Base-by-base conservation (phyloP, 1,140 invertebrate species). In the Bombus impatiens region DNA sequence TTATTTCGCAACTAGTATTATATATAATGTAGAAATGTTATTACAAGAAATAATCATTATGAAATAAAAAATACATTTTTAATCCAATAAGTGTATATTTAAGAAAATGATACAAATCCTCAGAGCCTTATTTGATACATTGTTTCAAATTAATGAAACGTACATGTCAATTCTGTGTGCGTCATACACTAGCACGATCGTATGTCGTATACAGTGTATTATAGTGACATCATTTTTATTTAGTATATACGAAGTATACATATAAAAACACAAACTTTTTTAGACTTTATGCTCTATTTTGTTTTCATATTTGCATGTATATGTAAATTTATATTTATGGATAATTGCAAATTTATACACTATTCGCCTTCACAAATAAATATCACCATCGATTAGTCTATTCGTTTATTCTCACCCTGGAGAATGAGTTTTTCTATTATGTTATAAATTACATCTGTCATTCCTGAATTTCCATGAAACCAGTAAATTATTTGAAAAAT, bases 221-320 rank as follows among this genome's bases (percentile, higher is more conserved):
- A n/a, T 57, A 84, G 42, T 84, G 78, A 89, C 79, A 84, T 89
- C 88, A 85, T 83, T 81, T 71, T 86, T 89, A 89, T 86, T 89
- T 89, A 57, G 76, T 67, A 62, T 74, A 67, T 57, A 79, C 53
- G 18, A 77, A 37, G 22, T 18, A 35, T 35, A 15, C 22, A n/a
- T 71, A 35, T 42, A 86, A 40, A 86, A 35, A 44, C 35, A 82
- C 47, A 25, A 35, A n/a, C 44, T 57, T 62, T 74, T 32, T 74
- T 68, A 74, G 32, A 53, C 57, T 57, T 78, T 28, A 32, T 77
- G 13, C 42, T 83, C 13, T 40, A 76, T 68, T 75, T 76, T 84
- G 12, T 78, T 71, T 59, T 42, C 12, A 22, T 32, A 68, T 68
- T 37, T 68, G 15, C n/a, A 42, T 62, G 37, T 28, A 28, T 35